These are phyloP conservation scores for Bothrops alternatus DNA, from an alignment of 2,797 vertebrate genomes.

Conservation along the genomic window DNA sequence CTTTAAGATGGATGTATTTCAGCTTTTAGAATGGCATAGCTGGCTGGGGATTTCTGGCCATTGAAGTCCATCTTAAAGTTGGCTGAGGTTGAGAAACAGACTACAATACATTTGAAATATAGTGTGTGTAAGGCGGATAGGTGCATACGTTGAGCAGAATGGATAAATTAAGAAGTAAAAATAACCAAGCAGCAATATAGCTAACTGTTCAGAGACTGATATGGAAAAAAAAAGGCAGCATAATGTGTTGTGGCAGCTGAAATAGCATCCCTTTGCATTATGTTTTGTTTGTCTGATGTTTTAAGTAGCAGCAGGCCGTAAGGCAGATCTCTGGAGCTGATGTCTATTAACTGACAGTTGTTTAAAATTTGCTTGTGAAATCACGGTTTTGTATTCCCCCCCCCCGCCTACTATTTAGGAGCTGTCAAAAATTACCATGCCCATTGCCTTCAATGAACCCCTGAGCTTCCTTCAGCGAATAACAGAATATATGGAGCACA, in stretches of 20 bases:
- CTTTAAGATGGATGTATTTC: not conserved
- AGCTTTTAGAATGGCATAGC: not conserved
- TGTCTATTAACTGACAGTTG: not conserved
- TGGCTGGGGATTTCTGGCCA: not conserved
- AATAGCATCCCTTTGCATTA: not conserved
- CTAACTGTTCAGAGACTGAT: not conserved
- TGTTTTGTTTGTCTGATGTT: not conserved
- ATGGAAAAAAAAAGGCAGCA: not conserved
- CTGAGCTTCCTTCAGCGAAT: constrained; percentile 96
- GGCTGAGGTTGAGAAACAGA: not conserved
- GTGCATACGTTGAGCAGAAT: not conserved
- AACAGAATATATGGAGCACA: constrained; percentile 98
- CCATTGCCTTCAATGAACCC: constrained; percentile 94
- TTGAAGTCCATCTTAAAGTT: not conserved
- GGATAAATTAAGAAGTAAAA: not conserved
- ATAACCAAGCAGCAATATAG: not conserved
- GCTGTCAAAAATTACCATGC: constrained; percentile 98
- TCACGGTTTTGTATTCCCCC: not conserved
- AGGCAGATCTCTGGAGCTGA: not conserved
- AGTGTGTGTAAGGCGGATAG: not conserved
- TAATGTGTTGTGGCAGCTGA: not conserved
- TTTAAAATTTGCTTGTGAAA: not conserved
- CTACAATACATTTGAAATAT: not conserved
- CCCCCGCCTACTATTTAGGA: constrained; percentile 72
- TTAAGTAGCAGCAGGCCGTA: not conserved